Base-by-base conservation (phyloP, 2,888 invertebrate species). In the Pterobdella sp. region DNA sequence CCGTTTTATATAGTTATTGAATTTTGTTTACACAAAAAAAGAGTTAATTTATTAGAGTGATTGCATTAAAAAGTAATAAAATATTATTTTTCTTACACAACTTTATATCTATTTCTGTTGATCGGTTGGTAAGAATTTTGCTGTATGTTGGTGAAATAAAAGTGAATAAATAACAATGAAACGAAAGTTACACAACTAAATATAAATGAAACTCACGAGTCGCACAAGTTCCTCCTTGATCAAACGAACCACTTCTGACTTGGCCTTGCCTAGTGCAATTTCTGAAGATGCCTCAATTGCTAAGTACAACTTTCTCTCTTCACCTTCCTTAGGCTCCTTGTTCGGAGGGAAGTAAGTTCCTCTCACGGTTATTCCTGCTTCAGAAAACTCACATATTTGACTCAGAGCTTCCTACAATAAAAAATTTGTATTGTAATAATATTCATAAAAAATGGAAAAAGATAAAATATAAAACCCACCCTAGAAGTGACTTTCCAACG, bases 281-380 rank as follows among this genome's bases (percentile, higher is more conserved):
- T 98, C 97, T 80, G 92, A 94, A 1, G 95, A 94, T 79, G 96
- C 95, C 83, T 99, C 97, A 79, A 98, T 95, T n/a, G 96, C 95
- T 77, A 99, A 87, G 85, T 96, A 98, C 0, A 99, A 86, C 82
- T 96, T 97, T 31, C 96, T 86, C 80, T 98, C 97, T 4, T 56
- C 60, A 3, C 77, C 80, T 1, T 81, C 81, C 75, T 81, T 80
- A 4, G 81, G 81, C 83, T 94, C 93, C 74, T 94, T 94, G 0
- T 91, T 89, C 0, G 90, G 90, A 14, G 94, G 94, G 81, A 93
- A 93, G 79, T 86, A 87, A 0, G 95, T 95, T n/a, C 98, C 98
- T 64, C 97, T 88, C 0, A 99, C 98, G 0, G 97, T 96, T 76
- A 99, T 91, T 52, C 98, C 98, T 0, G 97, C 98, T 84, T 99